Base-by-base conservation (phyloP, 1,140 invertebrate species). In the Andrena cerasifolii region DNA sequence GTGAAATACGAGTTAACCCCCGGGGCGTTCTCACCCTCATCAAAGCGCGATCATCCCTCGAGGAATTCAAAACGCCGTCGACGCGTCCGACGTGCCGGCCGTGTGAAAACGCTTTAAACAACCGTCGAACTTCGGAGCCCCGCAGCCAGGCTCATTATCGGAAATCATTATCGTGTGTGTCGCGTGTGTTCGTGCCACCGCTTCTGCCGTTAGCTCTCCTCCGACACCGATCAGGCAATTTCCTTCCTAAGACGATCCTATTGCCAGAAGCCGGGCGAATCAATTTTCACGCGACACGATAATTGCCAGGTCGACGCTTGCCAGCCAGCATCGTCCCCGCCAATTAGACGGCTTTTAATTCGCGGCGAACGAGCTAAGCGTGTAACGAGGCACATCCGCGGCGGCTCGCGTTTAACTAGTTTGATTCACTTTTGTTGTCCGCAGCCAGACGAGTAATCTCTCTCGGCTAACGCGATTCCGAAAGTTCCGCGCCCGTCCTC, bases 1-100 rank as follows among this genome's bases (percentile, higher is more conserved):
- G 87, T 89, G 89, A 90, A 91, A 90, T 91, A 90, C 86, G 88
- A 90, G 89, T 91, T 86, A 88, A 89, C 89, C 88, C 89, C 85
- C 79, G 66, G 86, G 87, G 72, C 76, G 82, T 84, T 88, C 86
- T 87, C 88, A 87, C 89, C 90, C 90, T 90, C 89, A 86, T 89
- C 86, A 90, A 89, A 91, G 82, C 83, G 65, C 84, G 84, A 88
- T 89, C 85, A 91, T 91, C 89, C 91, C 89, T 90, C 85, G 85
- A 90, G 87, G 87, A 92, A 90, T 91, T 91, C 87, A 89, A 91
- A 91, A 90, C 87, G 83, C 75, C 81, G 58, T 71, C 62, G 73
- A 33, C 40, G 24, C 54, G 43, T 28, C 24, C 71, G 45, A 28
- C 47, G 24, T 40, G 36, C 24, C 51, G 59, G 58, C 71, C 86